A percentile compares a stretch with the other conserved stretches of the same genome.
Evolutionary conservation across 2,113 vertebrate species (phyloP).

Genomic region (Pygoscelis adeliae): DNA sequence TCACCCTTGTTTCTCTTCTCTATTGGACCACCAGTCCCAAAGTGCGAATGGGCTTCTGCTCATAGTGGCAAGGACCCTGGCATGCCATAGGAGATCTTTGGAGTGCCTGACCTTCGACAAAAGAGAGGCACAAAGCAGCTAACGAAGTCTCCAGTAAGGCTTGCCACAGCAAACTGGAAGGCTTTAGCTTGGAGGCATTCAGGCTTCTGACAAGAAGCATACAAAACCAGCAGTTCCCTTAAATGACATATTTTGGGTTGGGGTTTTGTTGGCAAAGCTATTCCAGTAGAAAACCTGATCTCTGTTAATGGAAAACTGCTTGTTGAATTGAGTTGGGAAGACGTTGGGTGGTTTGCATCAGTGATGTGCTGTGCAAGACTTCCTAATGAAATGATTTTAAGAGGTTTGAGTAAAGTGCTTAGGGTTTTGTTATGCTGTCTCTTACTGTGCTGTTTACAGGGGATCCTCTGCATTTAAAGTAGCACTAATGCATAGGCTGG

Average conservation of each 20-base stretch:
- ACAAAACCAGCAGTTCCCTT: background rate
- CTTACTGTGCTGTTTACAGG: background rate
- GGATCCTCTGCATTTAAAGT: background rate
- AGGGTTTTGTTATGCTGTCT: background rate
- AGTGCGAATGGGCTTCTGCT: background rate
- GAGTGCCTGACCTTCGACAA: background rate
- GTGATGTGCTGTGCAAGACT: background rate
- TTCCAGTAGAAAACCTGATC: background rate
- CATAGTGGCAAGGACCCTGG: background rate
- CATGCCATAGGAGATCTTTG: background rate
- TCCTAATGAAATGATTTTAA: background rate
- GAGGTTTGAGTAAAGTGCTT: background rate
- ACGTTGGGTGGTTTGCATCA: background rate
- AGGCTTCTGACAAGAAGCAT: background rate
- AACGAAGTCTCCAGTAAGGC: background rate
- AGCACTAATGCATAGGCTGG: fast-evolving
- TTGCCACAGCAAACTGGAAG: background rate
- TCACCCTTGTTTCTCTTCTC: background rate
- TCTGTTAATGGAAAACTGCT: background rate
- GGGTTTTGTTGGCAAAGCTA: background rate
- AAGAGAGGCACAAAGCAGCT: background rate
- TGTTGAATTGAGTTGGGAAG: background rate
- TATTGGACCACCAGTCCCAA: background rate
- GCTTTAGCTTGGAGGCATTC: background rate
- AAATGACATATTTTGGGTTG: background rate